These are phyloP conservation scores for Pissodes strobi DNA, from an alignment of 1,140 invertebrate genomes.

Conservation along the genomic window DNA sequence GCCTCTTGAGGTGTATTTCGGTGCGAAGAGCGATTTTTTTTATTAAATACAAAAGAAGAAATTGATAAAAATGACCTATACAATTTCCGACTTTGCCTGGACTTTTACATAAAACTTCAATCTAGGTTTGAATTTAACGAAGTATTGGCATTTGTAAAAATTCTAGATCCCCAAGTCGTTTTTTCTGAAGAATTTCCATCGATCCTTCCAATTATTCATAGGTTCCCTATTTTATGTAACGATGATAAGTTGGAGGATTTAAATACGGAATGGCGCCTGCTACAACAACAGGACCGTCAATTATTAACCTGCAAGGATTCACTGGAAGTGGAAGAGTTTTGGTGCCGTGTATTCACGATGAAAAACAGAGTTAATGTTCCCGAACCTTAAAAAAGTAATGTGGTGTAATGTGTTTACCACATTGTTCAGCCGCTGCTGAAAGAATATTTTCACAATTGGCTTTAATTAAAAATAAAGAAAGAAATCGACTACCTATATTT, in stretches of 20 bases:
- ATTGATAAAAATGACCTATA: slow-evolving; percentile 1
- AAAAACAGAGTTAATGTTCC: slow-evolving; percentile 19
- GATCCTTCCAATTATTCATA: slow-evolving; percentile 3
- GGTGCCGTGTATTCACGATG: background rate
- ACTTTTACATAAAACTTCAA: slow-evolving; percentile 19
- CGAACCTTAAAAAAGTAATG: slow-evolving; percentile 17
- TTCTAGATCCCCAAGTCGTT: background rate
- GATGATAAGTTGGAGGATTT: slow-evolving; percentile 10
- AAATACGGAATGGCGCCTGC: slow-evolving; percentile 15
- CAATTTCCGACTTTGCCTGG: background rate
- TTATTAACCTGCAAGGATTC: too few relatives aligned
- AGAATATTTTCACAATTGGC: slow-evolving; percentile 13
- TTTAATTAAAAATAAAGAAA: too few relatives aligned
- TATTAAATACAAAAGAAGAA: background rate
- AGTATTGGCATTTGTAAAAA: background rate
- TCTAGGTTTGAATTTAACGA: slow-evolving; percentile 18
- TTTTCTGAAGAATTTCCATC: background rate
- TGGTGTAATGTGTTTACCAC: slow-evolving; percentile 12
- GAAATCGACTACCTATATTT: too few relatives aligned
- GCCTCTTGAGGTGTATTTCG: slow-evolving; percentile 4
- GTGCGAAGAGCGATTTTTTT: slow-evolving; percentile 6
- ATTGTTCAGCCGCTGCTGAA: slow-evolving; percentile 19
- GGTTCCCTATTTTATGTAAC: background rate
- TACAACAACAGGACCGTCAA: too few relatives aligned
- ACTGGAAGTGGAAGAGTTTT: slow-evolving; percentile 2